Evolutionary conservation across 2,888 invertebrate genomes (phyloP), one percentile per base, ranked within the genome.

Genomic region (Diarsia mendica): DNA sequence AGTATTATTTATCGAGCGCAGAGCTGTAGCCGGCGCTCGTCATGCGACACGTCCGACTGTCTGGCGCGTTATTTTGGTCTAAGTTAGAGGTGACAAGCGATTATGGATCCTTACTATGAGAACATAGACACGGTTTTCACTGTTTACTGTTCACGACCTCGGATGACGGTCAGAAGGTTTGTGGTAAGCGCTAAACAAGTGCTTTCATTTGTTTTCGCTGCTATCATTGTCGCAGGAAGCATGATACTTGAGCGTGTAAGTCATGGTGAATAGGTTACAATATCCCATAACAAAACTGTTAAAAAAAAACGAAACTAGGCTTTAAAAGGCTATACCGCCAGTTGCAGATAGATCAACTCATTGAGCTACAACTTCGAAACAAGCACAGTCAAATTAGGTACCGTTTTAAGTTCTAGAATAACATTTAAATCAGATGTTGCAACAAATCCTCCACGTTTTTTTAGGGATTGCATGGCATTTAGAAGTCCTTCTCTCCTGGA

Each of bases 11-110:
- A 81, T 85, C 77, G 69, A 74, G 86, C 68, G 75, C 72, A 65
- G 78, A 79, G 75, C 69, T 79, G 79, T 85, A 89, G 85, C 84
- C 77, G 84, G 58, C 58, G 28, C 58, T 58, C 58, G 87, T 89
- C 91, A 91, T 91, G 92, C 90, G 86, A 85, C 87, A 86, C 86
- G 88, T 87, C 88, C 83, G 88, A 79, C 83, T 82, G 87, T 88
- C 88, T 89, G 89, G 82, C 76, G 85, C 80, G 78, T 49, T 71
- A 46, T 49, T 33, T 63, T 64, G 72, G 64, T 77, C 18, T 60
- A 77, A 84, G 71, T 18, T 44, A 64, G 3, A 23, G 28, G 63
- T 44, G n/a, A 61, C n/a, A 63, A 44, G 61, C 61, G 61, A 44
- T 39, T 61, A 11, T 44, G n/a, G n/a, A 63, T 44, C n/a, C 13